Base-by-base conservation (phyloP, 1,140 invertebrate species). In the Zaprionus davidi region DNA sequence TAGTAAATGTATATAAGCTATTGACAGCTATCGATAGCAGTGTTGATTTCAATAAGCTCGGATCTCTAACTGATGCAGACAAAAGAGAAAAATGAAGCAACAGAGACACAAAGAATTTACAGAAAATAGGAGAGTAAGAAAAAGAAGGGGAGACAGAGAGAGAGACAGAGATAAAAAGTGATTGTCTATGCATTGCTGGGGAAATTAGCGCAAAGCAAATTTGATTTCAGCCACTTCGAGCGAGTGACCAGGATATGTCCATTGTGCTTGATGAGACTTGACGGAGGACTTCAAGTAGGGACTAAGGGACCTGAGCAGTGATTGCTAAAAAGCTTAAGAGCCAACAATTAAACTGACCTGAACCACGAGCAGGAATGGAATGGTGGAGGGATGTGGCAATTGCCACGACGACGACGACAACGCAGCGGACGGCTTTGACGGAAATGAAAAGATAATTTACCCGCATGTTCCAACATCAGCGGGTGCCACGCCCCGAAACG, bases 391-490 rank as follows among this genome's bases (percentile, higher is more conserved):
- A 68, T n/a, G 57, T 78, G 76, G 73, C 77, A 76, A 79, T 77
- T 79, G 74, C 58, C 51, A 68, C 17, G 57, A 79, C 67, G 60
- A 79, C 67, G 60, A 80, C 62, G 58, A 49, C 76, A 13, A 36
- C 34, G 34, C 34, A 5, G 66, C 34, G 46, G 28, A 59, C 55
- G 56, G 64, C 64, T 69, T 78, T 88, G 80, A 81, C 79, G 81
- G 81, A 88, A 90, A 85, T 88, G 81, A 88, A 90, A 90, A 90
- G 85, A 88, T 88, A 88, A 88, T 88, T 88, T 85, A 88, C 85
- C 85, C 85, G 85, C 84, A 90, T 88, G 84, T 84, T 84, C 70
- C 73, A 70, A 56, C 80, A 78, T 74, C 83, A 78, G 51, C 70
- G 57, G 56, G 51, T 60, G 65, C 57, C 74, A 75, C 82, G 71